Percentiles rank a stretch among this genome's conserved stretches.
Evolutionary conservation across 1,140 invertebrate species (phyloP).

Genomic region (Pemphigus obesinymphae): DNA sequence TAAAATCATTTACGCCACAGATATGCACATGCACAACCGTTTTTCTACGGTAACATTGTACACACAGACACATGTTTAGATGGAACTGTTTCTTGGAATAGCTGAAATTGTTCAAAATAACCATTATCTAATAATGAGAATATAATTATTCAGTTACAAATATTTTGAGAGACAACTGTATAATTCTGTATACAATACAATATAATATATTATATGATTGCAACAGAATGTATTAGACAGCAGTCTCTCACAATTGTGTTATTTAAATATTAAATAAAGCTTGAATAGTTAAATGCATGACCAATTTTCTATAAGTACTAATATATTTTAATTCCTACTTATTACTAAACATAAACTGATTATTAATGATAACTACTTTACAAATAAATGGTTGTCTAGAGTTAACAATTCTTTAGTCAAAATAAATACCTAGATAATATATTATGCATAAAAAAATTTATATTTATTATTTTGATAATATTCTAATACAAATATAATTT

Average conservation of each 20-base stretch:
- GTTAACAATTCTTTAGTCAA: neutral
- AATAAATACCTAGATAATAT: too few relatives aligned
- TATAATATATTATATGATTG: too few relatives aligned
- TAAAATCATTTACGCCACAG: slow-evolving; percentile 14
- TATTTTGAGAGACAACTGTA: neutral
- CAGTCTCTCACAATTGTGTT: neutral
- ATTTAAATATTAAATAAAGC: neutral
- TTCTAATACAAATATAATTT: too few relatives aligned
- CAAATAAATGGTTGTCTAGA: neutral
- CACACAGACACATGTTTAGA: slow-evolving; percentile 22
- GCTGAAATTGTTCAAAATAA: slow-evolving; percentile 41
- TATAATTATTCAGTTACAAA: neutral
- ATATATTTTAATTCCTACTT: neutral
- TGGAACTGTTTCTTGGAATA: slow-evolving; percentile 27
- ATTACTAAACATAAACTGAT: slow-evolving; percentile 4
- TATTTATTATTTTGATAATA: too few relatives aligned
- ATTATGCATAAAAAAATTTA: too few relatives aligned
- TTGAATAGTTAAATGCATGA: neutral
- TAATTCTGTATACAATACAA: neutral
- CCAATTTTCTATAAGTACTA: slow-evolving; percentile 21
- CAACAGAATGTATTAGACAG: neutral
- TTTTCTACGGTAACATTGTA: slow-evolving; percentile 23
- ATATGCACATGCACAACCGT: neutral
- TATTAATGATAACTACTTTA: neutral
- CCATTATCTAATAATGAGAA: slow-evolving; percentile 41